phyloP scores from a whole-genome alignment of 1,140 invertebrate species.

The Brachionus rotundiformis region DNA sequence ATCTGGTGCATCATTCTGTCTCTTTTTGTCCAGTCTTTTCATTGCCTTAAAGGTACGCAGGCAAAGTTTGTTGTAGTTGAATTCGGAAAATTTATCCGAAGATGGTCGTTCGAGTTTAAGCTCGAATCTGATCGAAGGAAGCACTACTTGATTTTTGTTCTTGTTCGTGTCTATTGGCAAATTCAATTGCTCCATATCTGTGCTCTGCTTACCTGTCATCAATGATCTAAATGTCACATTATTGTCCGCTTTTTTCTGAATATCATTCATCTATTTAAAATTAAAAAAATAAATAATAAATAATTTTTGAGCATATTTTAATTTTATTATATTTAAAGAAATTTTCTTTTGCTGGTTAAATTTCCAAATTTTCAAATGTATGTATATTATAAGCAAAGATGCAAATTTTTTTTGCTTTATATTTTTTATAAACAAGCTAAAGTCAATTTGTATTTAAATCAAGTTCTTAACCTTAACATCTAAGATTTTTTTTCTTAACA shows the following conservation, averaged over 20 bases:
- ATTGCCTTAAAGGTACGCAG: conserved; percentile 14
- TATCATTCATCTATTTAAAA: conserved; percentile 19
- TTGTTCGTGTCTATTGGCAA: conserved; percentile 32
- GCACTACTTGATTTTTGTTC: conserved; percentile 8
- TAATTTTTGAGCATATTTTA: background rate
- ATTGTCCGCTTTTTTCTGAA: background rate
- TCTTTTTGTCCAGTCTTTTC: background rate
- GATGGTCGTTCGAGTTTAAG: conserved; percentile 28
- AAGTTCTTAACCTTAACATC: background rate
- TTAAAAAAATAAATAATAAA: conserved; percentile 13
- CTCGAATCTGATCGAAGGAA: conserved; percentile 46
- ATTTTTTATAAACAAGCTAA: background rate
- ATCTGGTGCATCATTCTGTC: background rate
- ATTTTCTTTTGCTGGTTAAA: conserved; percentile 5
- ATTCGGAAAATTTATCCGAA: conserved; percentile 37
- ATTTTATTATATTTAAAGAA: conserved; percentile 8
- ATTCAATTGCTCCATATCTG: background rate
- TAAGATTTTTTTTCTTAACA: background rate
- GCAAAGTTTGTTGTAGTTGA: conserved; percentile 25
- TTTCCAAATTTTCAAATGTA: background rate
- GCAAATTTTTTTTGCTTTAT: conserved; percentile 3
- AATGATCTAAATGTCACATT: conserved; percentile 23
- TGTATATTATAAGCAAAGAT: background rate
- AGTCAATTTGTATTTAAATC: background rate
- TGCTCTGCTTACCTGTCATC: background rate